Evolutionary conservation across 1,140 invertebrate species (phyloP).

Genomic region (Brachionus calyciflorus): DNA sequence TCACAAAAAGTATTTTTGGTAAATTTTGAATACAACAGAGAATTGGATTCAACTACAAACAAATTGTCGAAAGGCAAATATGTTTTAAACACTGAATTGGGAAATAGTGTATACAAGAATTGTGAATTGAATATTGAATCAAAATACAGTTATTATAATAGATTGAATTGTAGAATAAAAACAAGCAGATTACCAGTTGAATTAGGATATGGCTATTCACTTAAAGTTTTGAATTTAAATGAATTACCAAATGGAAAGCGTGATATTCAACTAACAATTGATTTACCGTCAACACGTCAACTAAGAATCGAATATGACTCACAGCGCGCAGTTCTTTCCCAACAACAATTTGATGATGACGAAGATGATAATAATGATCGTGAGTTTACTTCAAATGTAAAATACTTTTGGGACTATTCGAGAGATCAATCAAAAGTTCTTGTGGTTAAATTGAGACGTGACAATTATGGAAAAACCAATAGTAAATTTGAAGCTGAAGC

Average conservation of each 20-base stretch:
- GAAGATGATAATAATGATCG: constrained; percentile 23
- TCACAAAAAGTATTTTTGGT: not conserved
- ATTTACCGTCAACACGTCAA: constrained; percentile 12
- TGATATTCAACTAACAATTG: constrained; percentile 3
- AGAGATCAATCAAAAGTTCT: not conserved
- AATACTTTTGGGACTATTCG: not conserved
- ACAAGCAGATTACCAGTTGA: constrained; percentile 34
- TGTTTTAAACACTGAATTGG: not conserved
- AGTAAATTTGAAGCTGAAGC: not conserved
- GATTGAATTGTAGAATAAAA: constrained; percentile 17
- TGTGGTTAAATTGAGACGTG: not conserved
- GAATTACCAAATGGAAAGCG: not conserved
- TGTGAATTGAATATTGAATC: constrained; percentile 44
- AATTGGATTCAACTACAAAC: not conserved
- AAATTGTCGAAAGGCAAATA: constrained; percentile 10
- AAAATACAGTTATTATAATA: constrained; percentile 11
- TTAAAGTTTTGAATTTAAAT: not conserved
- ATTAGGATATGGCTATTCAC: constrained; percentile 26
- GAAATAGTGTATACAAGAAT: not conserved
- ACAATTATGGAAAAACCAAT: constrained; percentile 24
- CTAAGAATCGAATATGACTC: constrained; percentile 33
- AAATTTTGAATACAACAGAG: not conserved
- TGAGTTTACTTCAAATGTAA: constrained; percentile 11
- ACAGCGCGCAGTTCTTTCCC: not conserved
- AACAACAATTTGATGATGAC: constrained; percentile 31